phyloP scores from a whole-genome alignment of 2,113 vertebrate species.

The Tyto alba region DNA sequence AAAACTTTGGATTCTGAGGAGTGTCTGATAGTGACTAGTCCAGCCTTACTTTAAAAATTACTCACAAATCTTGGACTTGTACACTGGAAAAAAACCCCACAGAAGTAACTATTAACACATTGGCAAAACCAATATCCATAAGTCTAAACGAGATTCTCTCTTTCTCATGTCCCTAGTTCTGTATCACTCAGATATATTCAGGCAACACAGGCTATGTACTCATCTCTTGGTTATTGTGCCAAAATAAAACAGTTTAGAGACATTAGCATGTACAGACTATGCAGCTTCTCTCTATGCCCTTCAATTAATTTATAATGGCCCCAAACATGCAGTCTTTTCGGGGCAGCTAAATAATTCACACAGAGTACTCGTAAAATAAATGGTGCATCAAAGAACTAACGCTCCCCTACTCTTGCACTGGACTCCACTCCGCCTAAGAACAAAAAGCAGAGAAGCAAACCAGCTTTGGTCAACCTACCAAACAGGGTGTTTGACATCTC shows the following conservation, averaged over 20 bases:
- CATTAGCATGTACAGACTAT: background rate
- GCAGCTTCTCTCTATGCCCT: background rate
- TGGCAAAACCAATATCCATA: accelerated
- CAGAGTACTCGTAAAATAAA: background rate
- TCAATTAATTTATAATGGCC: background rate
- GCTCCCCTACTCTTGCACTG: background rate
- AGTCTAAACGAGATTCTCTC: background rate
- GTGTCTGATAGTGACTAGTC: background rate
- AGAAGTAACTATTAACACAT: background rate
- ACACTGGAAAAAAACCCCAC: background rate
- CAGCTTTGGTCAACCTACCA: background rate
- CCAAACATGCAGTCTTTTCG: background rate
- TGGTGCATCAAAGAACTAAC: background rate
- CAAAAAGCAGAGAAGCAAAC: background rate
- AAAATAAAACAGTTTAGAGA: background rate
- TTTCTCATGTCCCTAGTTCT: background rate
- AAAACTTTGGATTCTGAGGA: background rate
- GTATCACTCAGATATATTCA: background rate
- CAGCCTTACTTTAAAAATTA: background rate
- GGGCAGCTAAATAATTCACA: background rate
- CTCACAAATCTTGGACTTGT: background rate
- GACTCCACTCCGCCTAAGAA: background rate
- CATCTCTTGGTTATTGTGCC: background rate
- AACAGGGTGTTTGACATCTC: background rate
- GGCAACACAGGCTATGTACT: background rate